Base-by-base conservation (phyloP, 2,888 invertebrate genomes). In the Endotricha flammealis region DNA sequence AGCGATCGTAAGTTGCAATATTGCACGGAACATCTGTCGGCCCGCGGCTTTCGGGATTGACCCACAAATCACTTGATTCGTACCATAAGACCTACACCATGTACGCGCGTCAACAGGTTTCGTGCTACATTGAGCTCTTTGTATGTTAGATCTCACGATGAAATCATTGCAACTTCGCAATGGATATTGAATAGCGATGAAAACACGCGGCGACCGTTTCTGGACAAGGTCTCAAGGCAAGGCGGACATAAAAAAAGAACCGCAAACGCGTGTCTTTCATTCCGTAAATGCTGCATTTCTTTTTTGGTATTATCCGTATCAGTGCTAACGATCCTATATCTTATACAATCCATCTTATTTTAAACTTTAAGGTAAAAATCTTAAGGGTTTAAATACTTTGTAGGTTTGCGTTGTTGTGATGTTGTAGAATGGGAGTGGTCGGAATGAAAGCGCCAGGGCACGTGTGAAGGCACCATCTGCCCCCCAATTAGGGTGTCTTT, bases 41-140 rank as follows among this genome's bases (percentile, higher is more conserved):
- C 20, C 8, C 20, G 16, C 20, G 3, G 20, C 20, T n/a, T 2
- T 20, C 38, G 9, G 32, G 22, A 37, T 41, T 53, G 49, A 53
- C 51, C 52, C 34, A 49, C 41, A 41, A 41, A 38, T 35, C 37
- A 33, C 33, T 41, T 30, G 29, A 34, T 39, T 32, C 33, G 43
- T n/a, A 20, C 20, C 20, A 8, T 7, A 20, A n/a, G n/a, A n/a
- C n/a, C n/a, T n/a, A n/a, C n/a, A n/a, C n/a, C n/a, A n/a, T n/a
- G n/a, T n/a, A n/a, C n/a, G n/a, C n/a, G n/a, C n/a, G n/a, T n/a
- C n/a, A n/a, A n/a, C n/a, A n/a, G n/a, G n/a, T n/a, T 22, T 14
- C n/a, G n/a, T n/a, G n/a, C n/a, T n/a, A n/a, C n/a, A n/a, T n/a
- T n/a, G n/a, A n/a, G n/a, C n/a, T n/a, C n/a, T n/a, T n/a, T n/a